These are phyloP conservation scores for Halictus quadricinctus DNA, from an alignment of 2,888 invertebrate genomes.

Conservation along the genomic window DNA sequence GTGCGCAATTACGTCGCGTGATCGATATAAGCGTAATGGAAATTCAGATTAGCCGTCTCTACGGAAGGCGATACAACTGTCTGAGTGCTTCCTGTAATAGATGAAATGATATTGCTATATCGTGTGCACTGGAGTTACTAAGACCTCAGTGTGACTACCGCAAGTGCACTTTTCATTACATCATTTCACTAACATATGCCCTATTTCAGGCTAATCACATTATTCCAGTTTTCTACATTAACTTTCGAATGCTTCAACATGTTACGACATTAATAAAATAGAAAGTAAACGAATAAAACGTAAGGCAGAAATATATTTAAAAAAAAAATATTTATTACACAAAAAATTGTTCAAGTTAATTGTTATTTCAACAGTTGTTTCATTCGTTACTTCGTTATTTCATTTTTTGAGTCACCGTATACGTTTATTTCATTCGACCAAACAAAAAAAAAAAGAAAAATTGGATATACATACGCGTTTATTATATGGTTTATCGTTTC, in stretches of 20 bases:
- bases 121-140: background rate
- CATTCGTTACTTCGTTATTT: no score
- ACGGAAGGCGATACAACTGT: constrained; percentile 17
- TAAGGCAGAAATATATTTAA: background rate
- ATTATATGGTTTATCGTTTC: background rate
- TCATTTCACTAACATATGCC: background rate
- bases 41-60: constrained; percentile 16
- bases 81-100: constrained; percentile 20
- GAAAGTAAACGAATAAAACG: background rate
- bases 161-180: background rate
- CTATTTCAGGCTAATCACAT: background rate
- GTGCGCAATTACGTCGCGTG: constrained; percentile 9
- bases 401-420: no score
- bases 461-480: background rate
- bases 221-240: background rate
- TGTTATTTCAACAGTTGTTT: background rate
- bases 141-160: constrained; percentile 5
- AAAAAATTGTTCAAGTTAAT: background rate
- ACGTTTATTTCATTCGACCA: background rate
- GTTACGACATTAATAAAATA: background rate
- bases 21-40: constrained; percentile 13
- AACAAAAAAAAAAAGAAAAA: background rate
- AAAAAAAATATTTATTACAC: background rate
- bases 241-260: background rate
- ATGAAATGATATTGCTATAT: background rate